phyloP scores from a whole-genome alignment of 2,888 invertebrate species.

The Abrostola triplasia region DNA sequence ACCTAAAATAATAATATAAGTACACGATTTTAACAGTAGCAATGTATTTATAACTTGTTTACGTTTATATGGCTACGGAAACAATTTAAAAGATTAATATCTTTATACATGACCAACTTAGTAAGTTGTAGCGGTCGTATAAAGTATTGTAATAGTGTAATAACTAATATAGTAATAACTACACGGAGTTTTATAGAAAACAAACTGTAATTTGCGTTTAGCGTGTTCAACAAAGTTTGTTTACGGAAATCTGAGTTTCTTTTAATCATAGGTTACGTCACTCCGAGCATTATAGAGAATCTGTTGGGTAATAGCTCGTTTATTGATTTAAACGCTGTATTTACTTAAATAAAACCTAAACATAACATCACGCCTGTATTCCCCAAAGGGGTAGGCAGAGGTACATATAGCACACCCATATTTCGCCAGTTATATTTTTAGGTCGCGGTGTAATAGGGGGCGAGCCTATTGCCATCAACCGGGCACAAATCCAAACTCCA shows the following conservation, averaged over 20 bases:
- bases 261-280: neutral
- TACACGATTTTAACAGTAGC: neutral
- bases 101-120: conserved; percentile 42
- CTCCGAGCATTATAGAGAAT: neutral
- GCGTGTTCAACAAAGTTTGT: conserved; percentile 45
- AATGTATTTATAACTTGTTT: conserved; percentile 29
- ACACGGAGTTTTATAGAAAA: conserved; percentile 44
- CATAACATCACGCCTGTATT: no score
- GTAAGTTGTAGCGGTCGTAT: conserved; percentile 26
- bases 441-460: no score
- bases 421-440: no score
- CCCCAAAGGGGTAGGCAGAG: no score
- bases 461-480: no score
- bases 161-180: conserved; percentile 37
- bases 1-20: no score
- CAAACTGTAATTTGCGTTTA: conserved; percentile 46
- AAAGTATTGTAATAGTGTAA: conserved; percentile 39
- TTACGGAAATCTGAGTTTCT: conserved; percentile 13
- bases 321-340: neutral
- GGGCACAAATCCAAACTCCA: no score
- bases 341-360: no score
- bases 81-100: conserved; percentile 43
- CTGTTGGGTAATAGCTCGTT: neutral
- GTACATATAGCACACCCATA: no score
- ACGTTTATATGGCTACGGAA: conserved; percentile 29